Evolutionary conservation across 2,113 vertebrate species (phyloP), one percentile per base, ranked within the genome.

Genomic region (Chinchilla lanigera): DNA sequence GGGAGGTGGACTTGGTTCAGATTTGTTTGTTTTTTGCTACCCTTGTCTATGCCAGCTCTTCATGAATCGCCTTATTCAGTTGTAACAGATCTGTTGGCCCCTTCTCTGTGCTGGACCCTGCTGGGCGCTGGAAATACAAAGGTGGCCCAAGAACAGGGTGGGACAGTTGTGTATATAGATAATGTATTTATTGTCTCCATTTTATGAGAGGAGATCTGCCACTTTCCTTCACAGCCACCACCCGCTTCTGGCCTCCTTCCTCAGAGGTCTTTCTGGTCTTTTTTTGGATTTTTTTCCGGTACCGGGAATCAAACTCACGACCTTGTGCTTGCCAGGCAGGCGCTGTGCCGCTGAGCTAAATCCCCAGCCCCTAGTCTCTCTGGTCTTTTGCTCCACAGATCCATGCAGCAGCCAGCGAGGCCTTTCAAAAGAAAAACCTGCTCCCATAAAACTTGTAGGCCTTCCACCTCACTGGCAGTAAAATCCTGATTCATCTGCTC

Each of bases 341-440:
- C n/a, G n/a, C n/a, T n/a, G n/a, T n/a, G n/a, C n/a, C n/a, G n/a
- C n/a, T n/a, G n/a, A n/a, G n/a, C n/a, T n/a, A n/a, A n/a, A n/a
- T n/a, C n/a, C n/a, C n/a, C n/a, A n/a, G n/a, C n/a, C n/a, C n/a
- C n/a, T n/a, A n/a, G n/a, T n/a, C 67, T 93, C n/a, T 20, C 13
- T 69, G 50, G 61, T 91, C 20, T 86, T 38, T 86, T 92, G 73
- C 54, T 90, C 10, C 26, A 35, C 5, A 44, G 61, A 87, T 87
- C 33, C 28, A 28, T 41, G 22, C 0, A 86, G 28, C 24, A 88
- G 80, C 38, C 69, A 73, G 1, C 73, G 47, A 90, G 20, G 7
- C 84, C 93, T 95, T 92, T 92, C 22, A 38, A 89, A 96, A 92
- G 77, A 71, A 52, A 90, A n/a, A 38, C 50, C 58, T 94, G 75